Base-by-base conservation (phyloP, 2,888 invertebrate genomes). In the Apantesis nais region DNA sequence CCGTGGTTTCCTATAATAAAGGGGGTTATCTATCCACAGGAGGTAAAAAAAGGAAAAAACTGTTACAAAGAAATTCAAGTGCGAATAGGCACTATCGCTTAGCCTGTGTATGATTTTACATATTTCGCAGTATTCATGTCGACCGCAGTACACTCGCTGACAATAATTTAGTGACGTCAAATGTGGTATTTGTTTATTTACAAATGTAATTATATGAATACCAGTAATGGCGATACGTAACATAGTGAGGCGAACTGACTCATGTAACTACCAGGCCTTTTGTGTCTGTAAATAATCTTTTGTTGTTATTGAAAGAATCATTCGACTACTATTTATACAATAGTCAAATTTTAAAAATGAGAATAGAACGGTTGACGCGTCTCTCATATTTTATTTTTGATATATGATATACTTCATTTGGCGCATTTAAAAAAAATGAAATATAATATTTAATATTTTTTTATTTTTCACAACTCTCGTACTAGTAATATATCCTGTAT, bases 121-220 rank as follows among this genome's bases (percentile, higher is more conserved):
- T 29, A 58, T 29, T 58, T 58, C 58, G 58, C 58, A 58, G 58
- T 58, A 58, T 58, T 12, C 0, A 29, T 29, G 29, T 58, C 29
- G 58, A 58, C 58, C 58, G 29, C 58, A 58, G 29, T 14, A 58
- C 29, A 16, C 58, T 14, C 5, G 14, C 58, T 12, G 29, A 16
- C 29, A 25, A 29, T 11, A 52, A 16, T 7, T 29, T 29, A 58
- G 29, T 58, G 58, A 58, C 58, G 58, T 58, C 58, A 58, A 58
- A 16, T 19, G 58, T 29, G 29, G 16, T 58, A 25, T 58, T 58
- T 25, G 29, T 29, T 55, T 55, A 29, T 55, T 25, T 55, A 55
- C 55, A 55, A 52, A 52, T 52, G 11, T 52, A n/a, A 52, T 52
- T 52, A 52, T 52, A 52, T 52, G 48, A 52, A 52, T 67, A 77